These are phyloP conservation scores for Platorchestia sp. DNA, from an alignment of 1,140 invertebrate genomes.

Conservation along the genomic window DNA sequence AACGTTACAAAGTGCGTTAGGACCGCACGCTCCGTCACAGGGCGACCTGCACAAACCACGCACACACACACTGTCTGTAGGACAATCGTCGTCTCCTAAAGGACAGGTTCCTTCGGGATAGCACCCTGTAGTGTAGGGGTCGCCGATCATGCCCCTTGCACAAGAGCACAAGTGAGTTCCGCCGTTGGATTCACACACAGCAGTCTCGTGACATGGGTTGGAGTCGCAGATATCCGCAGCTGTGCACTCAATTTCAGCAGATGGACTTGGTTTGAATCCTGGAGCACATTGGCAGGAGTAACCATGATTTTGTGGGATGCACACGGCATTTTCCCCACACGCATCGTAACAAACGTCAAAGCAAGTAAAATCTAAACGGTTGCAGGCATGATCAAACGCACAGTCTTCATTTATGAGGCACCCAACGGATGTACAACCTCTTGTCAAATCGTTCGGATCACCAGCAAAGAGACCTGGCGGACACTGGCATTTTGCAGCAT, in stretches of 20 bases:
- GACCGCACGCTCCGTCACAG: conserved; percentile 84
- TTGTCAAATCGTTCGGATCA: conserved; percentile 81
- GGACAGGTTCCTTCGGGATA: conserved; percentile 80
- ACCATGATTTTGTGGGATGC: conserved; percentile 86
- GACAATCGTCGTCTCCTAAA: conserved; percentile 82
- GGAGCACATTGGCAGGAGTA: conserved; percentile 86
- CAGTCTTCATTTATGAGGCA: conserved; percentile 90
- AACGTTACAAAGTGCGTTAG: conserved; percentile 83
- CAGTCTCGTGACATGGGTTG: conserved; percentile 85
- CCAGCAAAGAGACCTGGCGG: conserved; percentile 86
- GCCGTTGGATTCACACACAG: conserved; percentile 79
- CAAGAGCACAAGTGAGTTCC: conserved; percentile 68
- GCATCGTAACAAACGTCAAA: conserved; percentile 85
- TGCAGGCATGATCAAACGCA: conserved; percentile 82
- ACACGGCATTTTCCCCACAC: conserved; percentile 89
- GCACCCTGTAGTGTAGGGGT: conserved; percentile 82
- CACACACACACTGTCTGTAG: conserved; percentile 80
- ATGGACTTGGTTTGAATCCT: conserved; percentile 83
- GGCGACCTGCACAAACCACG: conserved; percentile 82
- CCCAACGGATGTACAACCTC: conserved; percentile 83
- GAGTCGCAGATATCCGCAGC: conserved; percentile 76
- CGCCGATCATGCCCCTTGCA: conserved; percentile 79
- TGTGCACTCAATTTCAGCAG: conserved; percentile 83
- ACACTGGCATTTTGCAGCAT: conserved; percentile 89
- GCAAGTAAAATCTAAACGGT: conserved; percentile 85